Conservation (phyloP, 2,797 vertebrate species). For the Arctocebus calabarensis region DNA sequence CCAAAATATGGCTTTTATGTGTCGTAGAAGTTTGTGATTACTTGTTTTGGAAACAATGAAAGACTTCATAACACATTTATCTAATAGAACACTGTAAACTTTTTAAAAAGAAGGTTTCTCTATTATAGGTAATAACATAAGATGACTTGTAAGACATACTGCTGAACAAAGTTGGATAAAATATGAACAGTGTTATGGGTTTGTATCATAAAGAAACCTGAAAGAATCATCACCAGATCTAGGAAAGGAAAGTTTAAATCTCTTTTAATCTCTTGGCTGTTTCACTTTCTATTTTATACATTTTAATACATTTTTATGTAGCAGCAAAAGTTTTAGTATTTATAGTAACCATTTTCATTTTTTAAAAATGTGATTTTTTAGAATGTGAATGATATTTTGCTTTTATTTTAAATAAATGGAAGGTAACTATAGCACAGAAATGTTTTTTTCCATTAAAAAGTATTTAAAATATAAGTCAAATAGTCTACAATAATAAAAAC, state of each 20-base stretch:
- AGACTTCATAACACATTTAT: background rate
- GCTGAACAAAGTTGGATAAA: background rate
- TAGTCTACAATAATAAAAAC: background rate
- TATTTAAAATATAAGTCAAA: slow-evolving; percentile 42
- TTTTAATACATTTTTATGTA: background rate
- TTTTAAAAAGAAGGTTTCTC: slow-evolving; percentile 5
- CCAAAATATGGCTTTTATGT: slow-evolving; percentile 30
- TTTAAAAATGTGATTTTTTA: slow-evolving; percentile 48
- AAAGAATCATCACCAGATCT: background rate
- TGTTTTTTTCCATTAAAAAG: slow-evolving; percentile 43
- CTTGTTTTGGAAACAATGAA: slow-evolving; percentile 34
- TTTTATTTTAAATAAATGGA: background rate
- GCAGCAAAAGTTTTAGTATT: background rate
- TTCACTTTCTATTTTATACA: background rate
- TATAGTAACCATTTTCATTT: background rate
- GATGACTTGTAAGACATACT: background rate
- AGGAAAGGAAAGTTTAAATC: background rate
- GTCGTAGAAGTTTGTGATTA: slow-evolving; percentile 31
- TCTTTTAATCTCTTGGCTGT: background rate
- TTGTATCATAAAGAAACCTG: slow-evolving; percentile 16
- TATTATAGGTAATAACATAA: background rate
- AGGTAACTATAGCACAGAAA: background rate
- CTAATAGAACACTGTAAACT: background rate
- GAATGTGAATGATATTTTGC: slow-evolving; percentile 35
- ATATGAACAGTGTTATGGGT: background rate